Evolutionary conservation across 2,113 vertebrate genomes (phyloP).

Genomic region (Notarius quadriscutis): DNA sequence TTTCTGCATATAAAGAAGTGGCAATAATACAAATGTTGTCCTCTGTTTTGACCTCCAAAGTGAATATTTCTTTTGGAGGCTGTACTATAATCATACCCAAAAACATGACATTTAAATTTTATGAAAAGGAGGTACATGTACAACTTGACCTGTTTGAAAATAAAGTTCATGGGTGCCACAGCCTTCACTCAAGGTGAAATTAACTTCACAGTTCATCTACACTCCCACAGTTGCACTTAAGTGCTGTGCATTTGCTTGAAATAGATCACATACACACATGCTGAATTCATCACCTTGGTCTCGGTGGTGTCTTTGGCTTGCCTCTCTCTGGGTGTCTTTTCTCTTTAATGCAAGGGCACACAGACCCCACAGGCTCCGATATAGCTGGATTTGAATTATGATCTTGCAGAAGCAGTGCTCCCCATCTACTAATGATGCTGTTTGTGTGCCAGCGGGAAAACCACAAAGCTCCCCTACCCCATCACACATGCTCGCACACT

Average conservation of each 20-base stretch:
- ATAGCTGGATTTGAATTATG: constrained; percentile 52
- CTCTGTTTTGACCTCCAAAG: not conserved
- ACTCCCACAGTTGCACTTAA: constrained; percentile 21
- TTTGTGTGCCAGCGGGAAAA: constrained; percentile 65
- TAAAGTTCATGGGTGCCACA: constrained; percentile 17
- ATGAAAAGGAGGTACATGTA: not conserved
- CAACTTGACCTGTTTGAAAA: not conserved
- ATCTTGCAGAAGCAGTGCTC: constrained; percentile 53
- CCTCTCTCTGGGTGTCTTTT: constrained; percentile 58
- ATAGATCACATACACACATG: constrained; percentile 39
- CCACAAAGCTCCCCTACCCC: constrained; percentile 54
- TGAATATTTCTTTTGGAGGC: not conserved
- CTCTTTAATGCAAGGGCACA: constrained; percentile 52
- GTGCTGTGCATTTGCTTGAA: constrained; percentile 45
- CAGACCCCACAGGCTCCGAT: constrained; percentile 55
- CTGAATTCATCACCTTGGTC: constrained; percentile 51
- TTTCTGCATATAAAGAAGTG: not conserved
- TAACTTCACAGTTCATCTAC: constrained; percentile 31
- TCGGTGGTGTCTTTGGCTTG: constrained; percentile 48
- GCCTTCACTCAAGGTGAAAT: constrained; percentile 30
- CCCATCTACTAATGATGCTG: constrained; percentile 59
- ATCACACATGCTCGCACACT: constrained; percentile 43
- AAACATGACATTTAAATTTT: not conserved
- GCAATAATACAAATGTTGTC: constrained; percentile 2
- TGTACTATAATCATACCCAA: not conserved